These are phyloP conservation scores for Cyphomyrus discorhynchus DNA, from an alignment of 2,113 vertebrate species.

Conservation along the genomic window DNA sequence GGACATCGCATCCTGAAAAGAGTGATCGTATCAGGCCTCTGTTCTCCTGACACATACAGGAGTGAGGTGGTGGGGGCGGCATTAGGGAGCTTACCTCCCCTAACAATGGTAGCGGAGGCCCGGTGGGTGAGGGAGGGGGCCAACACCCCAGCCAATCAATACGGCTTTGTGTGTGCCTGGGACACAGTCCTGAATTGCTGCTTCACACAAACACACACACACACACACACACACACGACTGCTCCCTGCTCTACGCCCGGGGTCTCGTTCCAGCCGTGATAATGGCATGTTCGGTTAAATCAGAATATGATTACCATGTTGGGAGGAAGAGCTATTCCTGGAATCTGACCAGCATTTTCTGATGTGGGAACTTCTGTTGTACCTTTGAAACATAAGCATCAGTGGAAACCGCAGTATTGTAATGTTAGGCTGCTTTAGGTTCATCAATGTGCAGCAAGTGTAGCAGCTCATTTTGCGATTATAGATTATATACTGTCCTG, in stretches of 20 bases:
- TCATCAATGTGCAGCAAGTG: neutral
- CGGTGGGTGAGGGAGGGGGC: neutral
- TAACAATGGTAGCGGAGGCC: neutral
- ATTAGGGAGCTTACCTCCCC: neutral
- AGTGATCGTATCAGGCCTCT: neutral
- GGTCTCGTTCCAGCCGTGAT: neutral
- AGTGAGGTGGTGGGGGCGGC: neutral
- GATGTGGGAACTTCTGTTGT: neutral
- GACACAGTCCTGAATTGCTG: neutral
- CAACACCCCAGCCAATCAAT: neutral
- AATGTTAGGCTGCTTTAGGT: neutral
- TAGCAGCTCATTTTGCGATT: neutral
- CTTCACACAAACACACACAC: neutral
- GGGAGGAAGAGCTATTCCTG: neutral
- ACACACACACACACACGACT: neutral
- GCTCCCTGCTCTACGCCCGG: neutral
- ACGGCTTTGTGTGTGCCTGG: constrained; percentile 5
- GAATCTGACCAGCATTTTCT: neutral
- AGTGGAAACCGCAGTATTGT: neutral
- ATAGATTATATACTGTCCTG: neutral
- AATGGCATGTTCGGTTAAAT: neutral
- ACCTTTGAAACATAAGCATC: neutral
- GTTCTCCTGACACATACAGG: neutral
- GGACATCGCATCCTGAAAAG: neutral
- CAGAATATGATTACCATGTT: neutral